Percentiles rank a stretch among this genome's conserved stretches.
Conservation (phyloP, 2,888 invertebrate species). For the Podotricha telesiphe region DNA sequence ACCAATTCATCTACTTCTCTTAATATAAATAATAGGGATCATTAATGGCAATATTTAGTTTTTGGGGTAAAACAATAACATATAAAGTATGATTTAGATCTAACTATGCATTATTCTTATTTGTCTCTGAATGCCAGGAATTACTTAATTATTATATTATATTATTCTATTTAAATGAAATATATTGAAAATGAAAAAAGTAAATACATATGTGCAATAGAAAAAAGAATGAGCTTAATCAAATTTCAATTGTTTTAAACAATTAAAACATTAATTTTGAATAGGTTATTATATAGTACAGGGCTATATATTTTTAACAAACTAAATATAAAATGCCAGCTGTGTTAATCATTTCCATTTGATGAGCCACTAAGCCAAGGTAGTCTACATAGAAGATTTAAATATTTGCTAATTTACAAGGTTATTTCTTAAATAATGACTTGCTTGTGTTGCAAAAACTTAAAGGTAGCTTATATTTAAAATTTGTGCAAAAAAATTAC, state of each 20-base stretch:
- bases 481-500: slow-evolving; percentile 10
- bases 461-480: slow-evolving; percentile 39
- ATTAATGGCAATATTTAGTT: not conserved
- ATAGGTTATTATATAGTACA: not conserved
- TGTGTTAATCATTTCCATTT: slow-evolving; percentile 42
- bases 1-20: not conserved
- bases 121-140: no score
- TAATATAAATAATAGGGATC: not conserved
- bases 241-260: not conserved
- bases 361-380: slow-evolving; percentile 61
- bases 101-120: no score
- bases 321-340: slow-evolving; percentile 38
- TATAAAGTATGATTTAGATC: no score
- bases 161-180: no score
- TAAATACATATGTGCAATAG: not conserved
- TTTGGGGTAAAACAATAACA: not conserved
- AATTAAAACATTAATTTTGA: not conserved
- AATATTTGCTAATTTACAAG: slow-evolving; percentile 68
- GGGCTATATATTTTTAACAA: not conserved
- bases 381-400: slow-evolving; percentile 63
- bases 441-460: slow-evolving; percentile 45
- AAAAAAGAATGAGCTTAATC: not conserved
- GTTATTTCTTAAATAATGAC: slow-evolving; percentile 56
- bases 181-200: no score
- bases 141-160: no score